Evolutionary conservation across 2,797 vertebrate species (phyloP).

Genomic region (Xiphorhynchus erythropygius): DNA sequence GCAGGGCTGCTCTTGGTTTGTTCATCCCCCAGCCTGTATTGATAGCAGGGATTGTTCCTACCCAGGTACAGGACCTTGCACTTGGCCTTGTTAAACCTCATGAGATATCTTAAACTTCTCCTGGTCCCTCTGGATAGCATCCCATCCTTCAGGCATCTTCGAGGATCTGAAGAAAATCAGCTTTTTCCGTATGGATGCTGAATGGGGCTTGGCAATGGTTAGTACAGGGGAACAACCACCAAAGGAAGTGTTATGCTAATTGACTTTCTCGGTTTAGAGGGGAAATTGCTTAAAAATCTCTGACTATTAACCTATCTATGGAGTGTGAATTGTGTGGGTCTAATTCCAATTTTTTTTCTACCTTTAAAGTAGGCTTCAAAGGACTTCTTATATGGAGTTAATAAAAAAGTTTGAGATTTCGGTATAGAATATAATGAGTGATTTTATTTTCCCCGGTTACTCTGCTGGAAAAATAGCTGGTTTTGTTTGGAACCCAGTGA

Average conservation of each 20-base stretch:
- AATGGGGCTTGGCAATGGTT: background rate
- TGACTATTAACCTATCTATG: background rate
- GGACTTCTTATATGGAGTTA: background rate
- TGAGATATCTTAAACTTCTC: background rate
- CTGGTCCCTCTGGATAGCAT: background rate
- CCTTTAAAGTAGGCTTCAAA: background rate
- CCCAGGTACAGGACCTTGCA: background rate
- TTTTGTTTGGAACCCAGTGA: background rate
- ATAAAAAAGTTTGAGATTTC: background rate
- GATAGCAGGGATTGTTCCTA: background rate
- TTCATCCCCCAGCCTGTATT: background rate
- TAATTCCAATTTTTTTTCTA: background rate
- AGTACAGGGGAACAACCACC: background rate
- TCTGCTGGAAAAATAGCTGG: background rate
- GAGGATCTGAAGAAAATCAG: background rate
- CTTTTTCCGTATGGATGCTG: background rate
- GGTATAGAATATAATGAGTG: fast-evolving
- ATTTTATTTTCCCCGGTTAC: background rate
- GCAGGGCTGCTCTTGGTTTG: background rate
- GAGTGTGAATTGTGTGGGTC: background rate
- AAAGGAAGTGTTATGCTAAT: background rate
- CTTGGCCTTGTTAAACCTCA: background rate
- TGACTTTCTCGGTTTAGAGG: background rate
- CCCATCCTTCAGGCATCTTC: background rate
- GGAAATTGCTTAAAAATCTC: background rate